A percentile compares a stretch with the other conserved stretches of the same genome.
phyloP scores from a whole-genome alignment of 2,113 vertebrate genomes.

The Neofelis nebulosa region DNA sequence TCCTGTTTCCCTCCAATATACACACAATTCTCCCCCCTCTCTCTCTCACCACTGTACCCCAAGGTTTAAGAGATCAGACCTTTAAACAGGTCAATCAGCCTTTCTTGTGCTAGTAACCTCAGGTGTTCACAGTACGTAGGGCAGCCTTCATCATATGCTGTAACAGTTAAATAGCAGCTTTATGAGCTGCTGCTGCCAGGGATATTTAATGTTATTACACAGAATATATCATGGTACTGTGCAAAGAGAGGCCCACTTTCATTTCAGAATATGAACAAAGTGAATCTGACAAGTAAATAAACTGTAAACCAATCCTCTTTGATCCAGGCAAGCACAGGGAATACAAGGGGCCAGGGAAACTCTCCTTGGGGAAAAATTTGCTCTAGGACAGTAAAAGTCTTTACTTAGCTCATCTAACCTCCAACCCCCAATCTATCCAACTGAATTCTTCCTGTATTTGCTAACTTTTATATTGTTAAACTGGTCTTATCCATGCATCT shows the following conservation, averaged over 20 bases:
- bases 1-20: neutral
- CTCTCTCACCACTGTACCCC: neutral
- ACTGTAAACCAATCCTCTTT: neutral
- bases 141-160: neutral
- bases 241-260: neutral
- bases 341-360: neutral
- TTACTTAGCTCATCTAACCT: neutral
- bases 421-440: neutral
- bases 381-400: neutral
- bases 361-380: neutral
- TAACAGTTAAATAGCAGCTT: neutral
- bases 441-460: neutral
- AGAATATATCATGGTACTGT: neutral
- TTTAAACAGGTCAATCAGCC: neutral
- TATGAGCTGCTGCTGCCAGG: neutral
- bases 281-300: neutral
- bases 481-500: neutral
- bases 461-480: neutral
- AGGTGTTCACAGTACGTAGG: neutral
- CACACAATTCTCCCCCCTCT: neutral
- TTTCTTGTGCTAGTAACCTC: neutral
- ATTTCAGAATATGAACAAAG: neutral
- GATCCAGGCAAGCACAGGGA: neutral
- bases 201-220: neutral
- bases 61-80: neutral